phyloP scores from a whole-genome alignment of 2,113 vertebrate species.

The Morone chrysops region DNA sequence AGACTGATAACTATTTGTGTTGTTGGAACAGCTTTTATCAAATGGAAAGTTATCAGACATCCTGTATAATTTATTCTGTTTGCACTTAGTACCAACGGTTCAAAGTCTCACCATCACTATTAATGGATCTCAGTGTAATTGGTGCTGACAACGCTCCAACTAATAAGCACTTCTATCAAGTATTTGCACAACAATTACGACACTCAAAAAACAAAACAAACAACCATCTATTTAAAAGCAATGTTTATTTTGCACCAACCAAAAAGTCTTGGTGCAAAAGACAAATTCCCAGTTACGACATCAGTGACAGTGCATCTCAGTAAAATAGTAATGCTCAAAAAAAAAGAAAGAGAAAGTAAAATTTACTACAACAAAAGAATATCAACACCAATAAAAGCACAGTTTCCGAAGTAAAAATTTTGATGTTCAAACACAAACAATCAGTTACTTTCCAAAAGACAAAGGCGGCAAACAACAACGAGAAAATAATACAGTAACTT shows the following conservation, averaged over 20 bases:
- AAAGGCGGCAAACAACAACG: constrained; percentile 31
- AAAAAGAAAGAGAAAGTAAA: constrained; percentile 27
- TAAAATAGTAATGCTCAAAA: constrained; percentile 67
- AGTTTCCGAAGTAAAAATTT: constrained; percentile 50
- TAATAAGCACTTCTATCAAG: not conserved
- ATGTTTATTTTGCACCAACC: constrained; percentile 79
- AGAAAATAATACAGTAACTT: constrained; percentile 69
- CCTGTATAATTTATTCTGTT: not conserved
- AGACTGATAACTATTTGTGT: not conserved
- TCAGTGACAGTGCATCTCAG: constrained; percentile 77
- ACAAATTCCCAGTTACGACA: constrained; percentile 73
- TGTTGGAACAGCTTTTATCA: not conserved
- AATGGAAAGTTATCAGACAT: not conserved
- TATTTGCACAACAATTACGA: not conserved
- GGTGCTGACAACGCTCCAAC: not conserved
- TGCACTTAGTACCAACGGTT: not conserved
- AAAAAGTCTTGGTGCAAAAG: constrained; percentile 68
- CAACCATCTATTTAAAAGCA: constrained; percentile 61
- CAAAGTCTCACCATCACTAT: not conserved
- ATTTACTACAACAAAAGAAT: constrained; percentile 67
- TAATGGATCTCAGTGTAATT: not conserved
- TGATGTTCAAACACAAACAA: constrained; percentile 62
- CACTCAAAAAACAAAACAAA: not conserved
- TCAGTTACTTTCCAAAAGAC: constrained; percentile 59
- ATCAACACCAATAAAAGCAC: constrained; percentile 70